Evolutionary conservation across 37 sponge, comb jelly and placozoan genomes (phyloP), one percentile per base, ranked within the genome.

Genomic region (Oscarella lobularis): DNA sequence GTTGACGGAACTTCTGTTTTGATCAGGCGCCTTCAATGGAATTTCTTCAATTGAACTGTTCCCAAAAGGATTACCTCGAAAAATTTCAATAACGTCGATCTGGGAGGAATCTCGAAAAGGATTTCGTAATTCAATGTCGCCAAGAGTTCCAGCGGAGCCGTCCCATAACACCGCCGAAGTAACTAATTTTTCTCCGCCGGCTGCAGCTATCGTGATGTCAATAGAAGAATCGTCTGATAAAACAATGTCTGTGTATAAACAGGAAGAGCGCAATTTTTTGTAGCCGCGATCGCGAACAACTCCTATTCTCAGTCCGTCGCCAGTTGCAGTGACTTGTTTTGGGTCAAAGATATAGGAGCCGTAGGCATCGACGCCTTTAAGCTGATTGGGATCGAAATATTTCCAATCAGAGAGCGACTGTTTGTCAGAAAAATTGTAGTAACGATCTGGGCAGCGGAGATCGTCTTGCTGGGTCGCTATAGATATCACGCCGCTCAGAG

Each of bases 401-500:
- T 48, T 9, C 60, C 60, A 48, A 48, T 48, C 60, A 20, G 20
- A 20, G 14, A 27, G 60, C 60, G 14, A 48, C 9, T 48, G 60
- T 48, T 48, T 48, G 60, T 48, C 20, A 20, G 60, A 48, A 9
- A 48, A 27, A 48, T 48, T 20, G 60, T 48, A 48, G 9, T 48
- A 9, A 27, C 60, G 60, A 20, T 20, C 20, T 48, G 60, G 60
- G 20, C 60, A 48, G 14, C 9, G 20, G 20, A 48, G 60, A 27
- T 48, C 14, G 60, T 48, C 60, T 48, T 48, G 14, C 9, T 9
- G 9, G 60, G 9, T 27, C 9, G 60, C 60, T 20, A 48, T 20
- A 48, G 60, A 27, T 66, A 87, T 85, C 2, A 73, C 48, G 33
- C 80, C 92, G 66, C 66, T 41, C 67, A 91, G 83, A 35, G 35